Conservation (phyloP, 2,888 invertebrate species). For the Caenorhabditis auriculariae region DNA sequence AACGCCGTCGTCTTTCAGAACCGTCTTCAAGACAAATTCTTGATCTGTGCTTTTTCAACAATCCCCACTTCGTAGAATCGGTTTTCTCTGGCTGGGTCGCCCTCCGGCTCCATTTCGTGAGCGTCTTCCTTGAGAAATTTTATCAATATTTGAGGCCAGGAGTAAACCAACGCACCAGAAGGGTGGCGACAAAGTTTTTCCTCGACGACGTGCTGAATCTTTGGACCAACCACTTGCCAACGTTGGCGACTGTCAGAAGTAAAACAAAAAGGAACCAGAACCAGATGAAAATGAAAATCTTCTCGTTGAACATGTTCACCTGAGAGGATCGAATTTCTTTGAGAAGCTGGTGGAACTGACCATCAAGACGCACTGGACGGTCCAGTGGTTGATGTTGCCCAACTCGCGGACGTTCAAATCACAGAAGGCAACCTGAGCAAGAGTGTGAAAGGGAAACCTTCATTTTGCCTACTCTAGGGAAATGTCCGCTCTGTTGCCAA, state of each 20-base stretch:
- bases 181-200: conserved; percentile 25
- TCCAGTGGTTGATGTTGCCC: conserved; percentile 52
- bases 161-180: conserved; percentile 14
- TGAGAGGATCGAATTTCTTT: conserved; percentile 2
- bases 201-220: conserved; percentile 25
- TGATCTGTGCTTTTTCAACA: too few relatives aligned
- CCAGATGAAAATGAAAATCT: conserved; percentile 63
- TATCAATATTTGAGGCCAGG: too few relatives aligned
- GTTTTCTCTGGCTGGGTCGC: conserved; percentile 6
- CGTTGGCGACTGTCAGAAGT: conserved; percentile 42
- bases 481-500: conserved; percentile 63
- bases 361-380: conserved; percentile 62
- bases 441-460: neutral
- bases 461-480: conserved; percentile 47
- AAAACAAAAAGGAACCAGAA: conserved; percentile 57
- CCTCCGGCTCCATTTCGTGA: too few relatives aligned
- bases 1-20: conserved; percentile 46
- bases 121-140: too few relatives aligned
- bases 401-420: conserved; percentile 56
- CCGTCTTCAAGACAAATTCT: conserved; percentile 15
- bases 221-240: conserved; percentile 44
- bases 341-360: conserved; percentile 20
- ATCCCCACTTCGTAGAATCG: conserved; percentile 10
- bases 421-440: conserved; percentile 56
- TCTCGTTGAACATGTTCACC: conserved; percentile 63